A percentile compares a stretch with the other conserved stretches of the same genome.
These are phyloP conservation scores for Hydropsyche betteni DNA, from an alignment of 2,888 invertebrate species.

Conservation along the genomic window DNA sequence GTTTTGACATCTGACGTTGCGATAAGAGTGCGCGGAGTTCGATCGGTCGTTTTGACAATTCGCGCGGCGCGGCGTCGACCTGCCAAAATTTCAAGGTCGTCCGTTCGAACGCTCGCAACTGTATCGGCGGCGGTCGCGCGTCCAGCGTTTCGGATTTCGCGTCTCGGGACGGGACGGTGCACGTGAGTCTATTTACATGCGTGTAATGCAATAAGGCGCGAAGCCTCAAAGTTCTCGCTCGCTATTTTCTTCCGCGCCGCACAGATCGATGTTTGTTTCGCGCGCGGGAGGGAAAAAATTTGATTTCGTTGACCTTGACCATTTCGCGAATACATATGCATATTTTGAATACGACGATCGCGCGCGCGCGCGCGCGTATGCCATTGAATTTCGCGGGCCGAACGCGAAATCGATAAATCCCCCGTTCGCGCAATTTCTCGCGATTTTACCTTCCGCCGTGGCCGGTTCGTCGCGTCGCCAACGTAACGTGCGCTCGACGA, in stretches of 20 bases:
- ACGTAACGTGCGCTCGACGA: too few relatives aligned
- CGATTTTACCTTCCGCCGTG: too few relatives aligned
- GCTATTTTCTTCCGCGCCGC: background rate
- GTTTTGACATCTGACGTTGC: too few relatives aligned
- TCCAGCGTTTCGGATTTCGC: too few relatives aligned
- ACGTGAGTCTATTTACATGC: too few relatives aligned
- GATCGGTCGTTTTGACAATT: background rate
- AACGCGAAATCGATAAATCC: background rate
- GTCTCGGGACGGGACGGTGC: too few relatives aligned
- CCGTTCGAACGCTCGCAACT: too few relatives aligned
- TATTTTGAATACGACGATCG: background rate
- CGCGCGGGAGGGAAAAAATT: background rate
- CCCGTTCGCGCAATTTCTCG: too few relatives aligned
- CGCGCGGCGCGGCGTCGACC: background rate
- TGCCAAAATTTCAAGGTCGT: background rate
- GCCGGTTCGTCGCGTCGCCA: too few relatives aligned
- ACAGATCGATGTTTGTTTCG: too few relatives aligned
- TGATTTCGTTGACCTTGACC: conserved; percentile 19
- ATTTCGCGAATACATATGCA: conserved; percentile 17
- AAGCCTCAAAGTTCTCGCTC: background rate
- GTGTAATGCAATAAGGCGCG: background rate
- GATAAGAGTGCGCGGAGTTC: background rate
- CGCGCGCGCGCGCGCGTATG: background rate
- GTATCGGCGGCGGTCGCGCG: too few relatives aligned
- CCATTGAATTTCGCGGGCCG: conserved; percentile 23